These are phyloP conservation scores for Heliconius charithonia DNA, from an alignment of 2,888 invertebrate species.

Conservation along the genomic window DNA sequence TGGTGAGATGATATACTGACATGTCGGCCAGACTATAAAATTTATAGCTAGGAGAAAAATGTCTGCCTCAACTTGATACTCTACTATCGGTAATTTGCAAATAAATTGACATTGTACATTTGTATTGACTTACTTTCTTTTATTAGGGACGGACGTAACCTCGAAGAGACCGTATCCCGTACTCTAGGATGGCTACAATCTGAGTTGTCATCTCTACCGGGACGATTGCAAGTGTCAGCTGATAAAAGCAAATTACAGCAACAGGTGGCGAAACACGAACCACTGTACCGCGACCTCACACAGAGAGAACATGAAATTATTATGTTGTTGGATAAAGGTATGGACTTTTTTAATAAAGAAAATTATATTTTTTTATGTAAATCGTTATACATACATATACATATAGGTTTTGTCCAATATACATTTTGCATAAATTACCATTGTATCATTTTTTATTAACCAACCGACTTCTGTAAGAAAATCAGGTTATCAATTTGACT, in stretches of 20 bases:
- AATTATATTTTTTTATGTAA: background rate
- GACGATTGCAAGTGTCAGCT: conserved; percentile 93
- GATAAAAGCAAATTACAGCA: conserved; percentile 91
- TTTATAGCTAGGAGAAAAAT: background rate
- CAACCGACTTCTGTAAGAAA: too few species aligned
- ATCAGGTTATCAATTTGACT: too few species aligned
- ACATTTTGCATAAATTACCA: too few species aligned
- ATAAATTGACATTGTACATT: background rate
- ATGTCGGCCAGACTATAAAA: background rate
- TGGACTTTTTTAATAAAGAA: too few species aligned
- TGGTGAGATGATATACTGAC: background rate
- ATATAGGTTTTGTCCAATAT: background rate
- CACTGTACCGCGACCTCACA: conserved; percentile 94
- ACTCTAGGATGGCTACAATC: conserved; percentile 95
- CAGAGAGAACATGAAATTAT: conserved; percentile 96
- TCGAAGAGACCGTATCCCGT: conserved; percentile 94
- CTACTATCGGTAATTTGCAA: background rate
- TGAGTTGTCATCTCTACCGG: conserved; percentile 89
- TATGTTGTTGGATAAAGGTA: conserved; percentile 95
- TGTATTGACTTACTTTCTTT: background rate
- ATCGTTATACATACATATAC: background rate
- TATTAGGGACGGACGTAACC: conserved; percentile 92
- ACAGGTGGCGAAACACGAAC: conserved; percentile 94
- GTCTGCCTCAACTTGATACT: background rate
- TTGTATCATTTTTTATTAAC: too few species aligned